Evolutionary conservation across 2,888 invertebrate species (phyloP).

Genomic region (Icerya purchasi): DNA sequence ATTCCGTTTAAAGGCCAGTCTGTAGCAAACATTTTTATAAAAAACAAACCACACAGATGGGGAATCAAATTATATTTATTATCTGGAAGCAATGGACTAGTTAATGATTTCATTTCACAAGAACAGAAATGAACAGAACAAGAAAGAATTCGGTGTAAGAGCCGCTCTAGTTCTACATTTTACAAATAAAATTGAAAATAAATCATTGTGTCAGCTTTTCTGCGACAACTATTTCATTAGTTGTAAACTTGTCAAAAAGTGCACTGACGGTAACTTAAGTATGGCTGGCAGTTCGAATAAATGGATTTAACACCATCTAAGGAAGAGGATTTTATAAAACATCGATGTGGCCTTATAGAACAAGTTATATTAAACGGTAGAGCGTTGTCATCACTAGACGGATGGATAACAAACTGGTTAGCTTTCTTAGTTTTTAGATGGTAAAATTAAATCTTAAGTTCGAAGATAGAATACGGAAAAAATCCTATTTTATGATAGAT

Average conservation of each 20-base stretch:
- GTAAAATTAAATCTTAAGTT: background rate
- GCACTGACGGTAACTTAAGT: background rate
- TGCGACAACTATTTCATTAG: slow-evolving; percentile 2
- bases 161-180: too few species aligned
- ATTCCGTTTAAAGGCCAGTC: slow-evolving; percentile 21
- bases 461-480: background rate
- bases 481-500: slow-evolving; percentile 4
- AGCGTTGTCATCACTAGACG: background rate
- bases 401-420: background rate
- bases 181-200: too few species aligned
- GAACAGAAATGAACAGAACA: slow-evolving; percentile 14
- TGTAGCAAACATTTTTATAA: slow-evolving; percentile 16
- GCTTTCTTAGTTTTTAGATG: background rate
- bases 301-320: background rate
- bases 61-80: slow-evolving; percentile 22
- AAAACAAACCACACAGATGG: slow-evolving; percentile 20
- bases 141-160: background rate
- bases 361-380: background rate
- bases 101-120: slow-evolving; percentile 21
- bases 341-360: slow-evolving; percentile 5
- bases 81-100: slow-evolving; percentile 19
- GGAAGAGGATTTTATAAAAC: background rate
- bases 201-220: too few species aligned
- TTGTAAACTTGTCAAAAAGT: slow-evolving; percentile 1
- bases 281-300: background rate